Evolutionary conservation across 1,140 invertebrate species (phyloP), one percentile per base, ranked within the genome.

Genomic region (Pemphigus obesinymphae): DNA sequence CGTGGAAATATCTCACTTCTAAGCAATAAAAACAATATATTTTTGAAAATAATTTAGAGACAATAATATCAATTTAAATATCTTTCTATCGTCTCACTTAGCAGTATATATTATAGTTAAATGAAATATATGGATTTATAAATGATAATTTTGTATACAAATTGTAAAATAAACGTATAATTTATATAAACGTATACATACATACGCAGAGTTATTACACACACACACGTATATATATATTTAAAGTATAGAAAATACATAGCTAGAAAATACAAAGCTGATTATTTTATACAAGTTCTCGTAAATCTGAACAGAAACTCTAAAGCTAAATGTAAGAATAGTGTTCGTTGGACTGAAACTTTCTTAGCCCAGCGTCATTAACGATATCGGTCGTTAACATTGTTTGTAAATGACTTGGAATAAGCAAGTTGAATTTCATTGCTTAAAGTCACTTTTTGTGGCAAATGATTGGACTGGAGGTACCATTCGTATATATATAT

Each of bases 351-450:
- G 29, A 45, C 68, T 43, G 68, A 45, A 70, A 70, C 68, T 70
- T 70, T 70, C 68, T 70, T 70, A 23, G 40, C 68, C n/a, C 31
- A 70, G 23, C 26, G 7, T 48, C 70, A 73, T 73, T 73, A 73
- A 20, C 29, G 70, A 48, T 50, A 73, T 50, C 43, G 70, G 26
- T 73, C 70, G 70, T 73, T 73, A 73, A 73, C 70, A 73, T 73
- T 73, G 70, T 73, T 73, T 20, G 45, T 50, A 48, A 73, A 73
- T 73, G 26, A 73, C 70, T 73, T 50, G 26, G 43, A 72, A 72
- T 20, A 31, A 48, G 23, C 43, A 29, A 72, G 43, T 72, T 43
- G 68, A 26, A 73, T 50, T 73, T 48, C 70, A 73, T 73, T 72
- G 68, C n/a, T 45, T 20, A 10, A 6, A 20, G 15, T 48, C 31